Conservation (phyloP, 1,140 invertebrate species). For the fruit fly (Drosophila melanogaster) region Release_6_plus_ISO1_MT NT_037436.4:9168001-9168500, state of each 20-base stretch:
- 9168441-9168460: conserved; percentile 41
- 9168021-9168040: conserved; percentile 49
- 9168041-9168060: conserved; percentile 13
- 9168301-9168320: conserved; percentile 61
- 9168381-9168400: conserved; percentile 48
- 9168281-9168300: conserved; percentile 41
- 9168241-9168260: conserved; percentile 38
- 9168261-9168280: conserved; percentile 58
- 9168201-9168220: conserved; percentile 34
- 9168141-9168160: conserved; percentile 13
- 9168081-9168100: conserved; percentile 37
- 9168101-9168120: conserved; percentile 27
- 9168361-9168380: conserved; percentile 58
- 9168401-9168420: conserved; percentile 65
- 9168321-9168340: conserved; percentile 70
- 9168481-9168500: conserved; percentile 43
- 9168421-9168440: conserved; percentile 38
- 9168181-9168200: conserved; percentile 25
- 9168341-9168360: conserved; percentile 74
- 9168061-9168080: conserved; percentile 25
- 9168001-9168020: conserved; percentile 20
- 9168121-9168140: conserved; percentile 26
- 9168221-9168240: conserved; percentile 54
- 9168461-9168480: conserved; percentile 50
- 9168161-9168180: conserved; percentile 27